Evolutionary conservation across 2,888 invertebrate genomes (phyloP), one percentile per base, ranked within the genome.

Genomic region (Drosophila meridiana): DNA sequence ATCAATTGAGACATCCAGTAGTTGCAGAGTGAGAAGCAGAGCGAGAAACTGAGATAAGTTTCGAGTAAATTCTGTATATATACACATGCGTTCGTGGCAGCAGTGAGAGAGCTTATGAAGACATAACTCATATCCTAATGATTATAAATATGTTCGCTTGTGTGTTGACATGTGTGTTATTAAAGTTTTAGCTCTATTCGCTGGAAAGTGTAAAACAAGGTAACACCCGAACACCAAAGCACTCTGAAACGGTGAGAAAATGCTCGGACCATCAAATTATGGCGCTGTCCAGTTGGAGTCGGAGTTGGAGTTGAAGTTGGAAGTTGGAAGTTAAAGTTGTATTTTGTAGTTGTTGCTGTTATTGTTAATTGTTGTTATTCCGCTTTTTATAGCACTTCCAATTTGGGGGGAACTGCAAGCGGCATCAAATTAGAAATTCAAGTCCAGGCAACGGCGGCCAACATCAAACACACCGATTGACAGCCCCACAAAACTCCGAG

Each of bases 181-280:
- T 68, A 80, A 80, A 70, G 58, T 64, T 61, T 64, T 56, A 71
- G 58, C 71, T 63, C 50, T 50, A 52, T 80, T 81, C 89, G 56
- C 65, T 87, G 87, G 89, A 84, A 84, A 89, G 76, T 87, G 85
- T 84, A 61, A 80, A 78, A 78, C 61, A 79, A 60, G 69, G 53
- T 78, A 69, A 76, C 53, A 72, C 52, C 36, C 53, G 26, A 67
- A 60, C 72, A 63, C 62, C 62, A 65, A 78, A 82, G 60, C 57
- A 57, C 48, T 63, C 47, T 69, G 69, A 48, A 70, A 69, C 69
- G 66, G 80, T 82, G 80, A 80, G 80, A 80, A 80, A 80, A 82
- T 79, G 69, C 30, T 59, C 52, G 9, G 57, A 62, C 67, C 84
- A 87, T 87, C 87, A 86, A 89, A 87, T 71, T 83, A 89, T 89